A percentile compares a stretch with the other conserved stretches of the same genome.
Evolutionary conservation across 2,888 invertebrate genomes (phyloP).

Genomic region (Lapara coniferarum): DNA sequence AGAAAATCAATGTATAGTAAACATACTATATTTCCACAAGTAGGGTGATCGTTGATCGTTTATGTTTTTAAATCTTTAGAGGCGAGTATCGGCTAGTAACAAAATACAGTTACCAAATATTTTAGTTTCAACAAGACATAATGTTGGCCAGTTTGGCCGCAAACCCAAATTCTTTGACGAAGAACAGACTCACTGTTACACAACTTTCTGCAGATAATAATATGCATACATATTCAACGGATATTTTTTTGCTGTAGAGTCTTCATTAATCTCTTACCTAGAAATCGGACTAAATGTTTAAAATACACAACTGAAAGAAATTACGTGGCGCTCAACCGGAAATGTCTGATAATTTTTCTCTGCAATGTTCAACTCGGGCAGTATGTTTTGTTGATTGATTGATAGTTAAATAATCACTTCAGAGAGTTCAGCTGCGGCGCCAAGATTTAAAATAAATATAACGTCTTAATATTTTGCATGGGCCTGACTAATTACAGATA

Average conservation of each 20-base stretch:
- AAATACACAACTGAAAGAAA: conserved; percentile 31
- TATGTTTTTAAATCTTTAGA: conserved; percentile 42
- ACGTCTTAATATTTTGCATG: conserved; percentile 16
- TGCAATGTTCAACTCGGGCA: conserved; percentile 4
- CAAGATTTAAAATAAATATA: conserved; percentile 1
- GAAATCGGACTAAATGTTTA: conserved; percentile 35
- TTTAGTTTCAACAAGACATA: conserved; percentile 59
- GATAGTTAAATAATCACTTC: conserved; percentile 20
- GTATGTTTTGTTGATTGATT: conserved; percentile 26
- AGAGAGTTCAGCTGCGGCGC: conserved; percentile 8
- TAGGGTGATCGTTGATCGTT: conserved; percentile 1
- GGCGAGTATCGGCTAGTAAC: conserved; percentile 37
- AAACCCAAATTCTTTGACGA: conserved; percentile 47
- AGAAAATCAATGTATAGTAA: background rate
- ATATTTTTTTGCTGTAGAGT: conserved; percentile 43
- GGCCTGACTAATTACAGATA: background rate
- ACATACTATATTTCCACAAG: background rate
- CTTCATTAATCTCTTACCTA: conserved; percentile 38
- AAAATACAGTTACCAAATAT: conserved; percentile 55
- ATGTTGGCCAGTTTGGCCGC: conserved; percentile 43
- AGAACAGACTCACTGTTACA: conserved; percentile 52
- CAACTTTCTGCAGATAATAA: conserved; percentile 43
- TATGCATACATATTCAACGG: conserved; percentile 25
- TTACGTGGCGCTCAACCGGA: conserved; percentile 26
- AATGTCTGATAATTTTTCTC: conserved; percentile 22